phyloP scores from a whole-genome alignment of 2,113 vertebrate genomes.

The Benitochromis conjunctus region DNA sequence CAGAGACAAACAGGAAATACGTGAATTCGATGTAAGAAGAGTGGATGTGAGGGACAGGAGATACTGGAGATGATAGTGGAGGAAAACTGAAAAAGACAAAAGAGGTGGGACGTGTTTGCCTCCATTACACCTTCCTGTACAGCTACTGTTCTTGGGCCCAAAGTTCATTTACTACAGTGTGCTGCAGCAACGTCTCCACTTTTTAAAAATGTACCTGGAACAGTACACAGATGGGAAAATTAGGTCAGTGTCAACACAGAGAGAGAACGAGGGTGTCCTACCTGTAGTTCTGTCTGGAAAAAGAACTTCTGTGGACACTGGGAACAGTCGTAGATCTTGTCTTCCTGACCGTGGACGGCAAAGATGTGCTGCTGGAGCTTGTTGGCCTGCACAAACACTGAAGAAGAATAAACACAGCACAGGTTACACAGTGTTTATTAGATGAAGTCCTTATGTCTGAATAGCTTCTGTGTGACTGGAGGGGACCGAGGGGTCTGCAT shows the following conservation, averaged over 20 bases:
- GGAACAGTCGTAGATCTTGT: conserved; percentile 99
- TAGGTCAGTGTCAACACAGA: not conserved
- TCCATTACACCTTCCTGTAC: not conserved
- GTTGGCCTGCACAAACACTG: conserved; percentile 99
- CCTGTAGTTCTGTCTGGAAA: conserved; percentile 99
- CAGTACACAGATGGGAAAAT: not conserved
- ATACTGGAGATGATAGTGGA: not conserved
- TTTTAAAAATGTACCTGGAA: not conserved
- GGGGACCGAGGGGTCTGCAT: too few species aligned
- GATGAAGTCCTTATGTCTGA: not conserved
- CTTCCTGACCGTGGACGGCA: conserved; percentile 95
- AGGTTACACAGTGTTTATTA: not conserved
- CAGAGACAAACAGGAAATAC: not conserved
- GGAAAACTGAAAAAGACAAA: not conserved
- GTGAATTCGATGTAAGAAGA: not conserved
- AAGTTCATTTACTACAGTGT: not conserved
- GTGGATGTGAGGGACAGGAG: not conserved
- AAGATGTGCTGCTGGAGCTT: conserved; percentile 99
- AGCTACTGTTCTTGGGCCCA: not conserved
- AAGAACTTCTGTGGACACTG: conserved; percentile 99
- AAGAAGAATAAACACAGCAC: not conserved
- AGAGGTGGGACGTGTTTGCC: not conserved
- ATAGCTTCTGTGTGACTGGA: not conserved
- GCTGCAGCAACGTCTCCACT: not conserved
- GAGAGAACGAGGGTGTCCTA: conserved; percentile 48